Evolutionary conservation across 1,140 invertebrate genomes (phyloP).

Genomic region (Andricus grossulariae): DNA sequence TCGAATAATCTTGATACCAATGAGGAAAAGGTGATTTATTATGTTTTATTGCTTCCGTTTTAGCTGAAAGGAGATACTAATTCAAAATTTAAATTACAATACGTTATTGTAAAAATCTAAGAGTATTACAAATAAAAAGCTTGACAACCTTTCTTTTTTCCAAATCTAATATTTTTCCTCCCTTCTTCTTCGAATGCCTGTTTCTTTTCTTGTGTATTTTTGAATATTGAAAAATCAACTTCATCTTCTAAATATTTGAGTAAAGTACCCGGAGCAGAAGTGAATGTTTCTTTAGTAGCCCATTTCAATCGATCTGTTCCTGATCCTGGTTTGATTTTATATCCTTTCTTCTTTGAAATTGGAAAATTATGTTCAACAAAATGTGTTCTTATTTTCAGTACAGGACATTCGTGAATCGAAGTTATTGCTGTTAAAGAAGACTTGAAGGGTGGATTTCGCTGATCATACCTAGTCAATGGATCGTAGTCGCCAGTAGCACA

Average conservation of each 20-base stretch:
- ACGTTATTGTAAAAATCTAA: background rate
- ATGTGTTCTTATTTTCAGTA: conserved; percentile 46
- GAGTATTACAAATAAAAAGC: background rate
- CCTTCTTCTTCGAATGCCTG: conserved; percentile 35
- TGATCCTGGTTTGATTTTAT: background rate
- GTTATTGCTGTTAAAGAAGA: conserved; percentile 37
- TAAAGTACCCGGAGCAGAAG: background rate
- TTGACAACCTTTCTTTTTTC: conserved; percentile 44
- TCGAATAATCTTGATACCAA: conserved; percentile 71
- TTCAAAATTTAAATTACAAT: background rate
- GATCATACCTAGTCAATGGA: conserved; percentile 44
- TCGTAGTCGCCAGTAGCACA: conserved; percentile 46
- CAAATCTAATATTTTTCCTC: conserved; percentile 35
- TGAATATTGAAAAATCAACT: conserved; percentile 34
- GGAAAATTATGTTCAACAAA: conserved; percentile 3
- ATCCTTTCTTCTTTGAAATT: conserved; percentile 6
- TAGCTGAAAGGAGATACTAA: background rate
- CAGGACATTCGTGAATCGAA: conserved; percentile 46
- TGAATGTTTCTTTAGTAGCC: background rate
- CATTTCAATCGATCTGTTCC: background rate
- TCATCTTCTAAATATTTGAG: conserved; percentile 51
- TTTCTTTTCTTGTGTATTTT: conserved; percentile 41
- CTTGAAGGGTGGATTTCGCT: conserved; percentile 35
- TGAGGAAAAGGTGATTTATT: conserved; percentile 47
- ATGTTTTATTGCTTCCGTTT: background rate